phyloP scores from a whole-genome alignment of 1,140 invertebrate genomes.

The Acromyrmex echinatior region DNA sequence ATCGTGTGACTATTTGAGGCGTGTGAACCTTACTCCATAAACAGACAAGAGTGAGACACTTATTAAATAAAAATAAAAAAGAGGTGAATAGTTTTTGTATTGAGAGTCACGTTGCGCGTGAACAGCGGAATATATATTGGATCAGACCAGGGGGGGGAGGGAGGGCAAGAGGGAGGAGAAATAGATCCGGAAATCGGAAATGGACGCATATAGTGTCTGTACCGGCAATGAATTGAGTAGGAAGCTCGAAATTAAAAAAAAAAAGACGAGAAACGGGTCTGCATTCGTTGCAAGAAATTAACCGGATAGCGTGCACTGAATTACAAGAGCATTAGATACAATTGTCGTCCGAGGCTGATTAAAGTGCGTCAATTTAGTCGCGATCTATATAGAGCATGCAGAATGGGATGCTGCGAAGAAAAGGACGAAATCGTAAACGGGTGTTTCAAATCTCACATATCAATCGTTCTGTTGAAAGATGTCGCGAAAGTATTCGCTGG shows the following conservation, averaged over 20 bases:
- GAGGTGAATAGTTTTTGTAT: constrained; percentile 82
- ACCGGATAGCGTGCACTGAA: background rate
- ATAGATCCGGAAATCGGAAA: constrained; percentile 82
- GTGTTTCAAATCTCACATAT: constrained; percentile 74
- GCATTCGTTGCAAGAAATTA: background rate
- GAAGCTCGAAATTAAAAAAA: constrained; percentile 2
- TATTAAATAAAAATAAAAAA: constrained; percentile 69
- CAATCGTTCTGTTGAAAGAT: constrained; percentile 68
- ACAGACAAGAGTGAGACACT: constrained; percentile 74
- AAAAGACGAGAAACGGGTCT: background rate
- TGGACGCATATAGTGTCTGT: constrained; percentile 70
- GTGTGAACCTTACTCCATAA: constrained; percentile 48
- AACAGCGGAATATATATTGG: constrained; percentile 63
- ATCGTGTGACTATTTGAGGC: constrained; percentile 44
- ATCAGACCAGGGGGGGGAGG: constrained; percentile 26
- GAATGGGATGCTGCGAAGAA: background rate
- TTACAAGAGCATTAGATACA: constrained; percentile 29
- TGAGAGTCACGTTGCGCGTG: constrained; percentile 59
- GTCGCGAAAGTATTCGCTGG: constrained; percentile 50
- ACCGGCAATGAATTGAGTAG: background rate
- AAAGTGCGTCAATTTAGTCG: constrained; percentile 36
- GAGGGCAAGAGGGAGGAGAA: background rate
- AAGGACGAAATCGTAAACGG: constrained; percentile 60
- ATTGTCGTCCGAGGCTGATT: constrained; percentile 41
- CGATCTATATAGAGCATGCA: constrained; percentile 14